Evolutionary conservation across 2,888 invertebrate genomes (phyloP).

Genomic region (Acanthosoma haemorrhoidale): DNA sequence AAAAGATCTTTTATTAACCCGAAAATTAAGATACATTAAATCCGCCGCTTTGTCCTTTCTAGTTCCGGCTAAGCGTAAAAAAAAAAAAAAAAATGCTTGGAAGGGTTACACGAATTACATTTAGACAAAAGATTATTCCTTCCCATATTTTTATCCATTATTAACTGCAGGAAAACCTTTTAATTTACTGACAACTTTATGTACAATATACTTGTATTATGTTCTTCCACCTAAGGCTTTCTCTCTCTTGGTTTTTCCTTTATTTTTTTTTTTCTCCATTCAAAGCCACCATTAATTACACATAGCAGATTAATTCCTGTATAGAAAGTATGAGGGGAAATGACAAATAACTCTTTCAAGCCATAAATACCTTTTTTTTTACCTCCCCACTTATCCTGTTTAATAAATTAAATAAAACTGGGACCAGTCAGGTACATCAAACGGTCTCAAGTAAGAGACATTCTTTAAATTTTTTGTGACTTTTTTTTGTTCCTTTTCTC

Average conservation of each 20-base stretch:
- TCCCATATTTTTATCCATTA: conserved; percentile 3
- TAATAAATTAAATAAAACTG: too few relatives aligned
- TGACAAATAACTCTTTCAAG: too few relatives aligned
- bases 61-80: not conserved
- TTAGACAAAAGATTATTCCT: conserved; percentile 1
- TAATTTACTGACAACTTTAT: not conserved
- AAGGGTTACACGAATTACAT: not conserved
- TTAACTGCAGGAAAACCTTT: not conserved
- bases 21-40: not conserved
- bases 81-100: not conserved
- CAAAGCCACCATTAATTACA: not conserved
- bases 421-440: too few relatives aligned
- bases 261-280: not conserved
- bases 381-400: too few relatives aligned
- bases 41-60: not conserved
- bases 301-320: not conserved
- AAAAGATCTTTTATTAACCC: not conserved
- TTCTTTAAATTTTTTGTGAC: too few relatives aligned
- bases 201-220: not conserved
- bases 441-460: too few relatives aligned
- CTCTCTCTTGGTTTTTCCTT: not conserved
- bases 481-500: too few relatives aligned
- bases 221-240: too few relatives aligned
- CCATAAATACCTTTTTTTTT: too few relatives aligned
- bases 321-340: too few relatives aligned